A percentile compares a stretch with the other conserved stretches of the same genome.
Evolutionary conservation across 2,113 vertebrate genomes (phyloP).

Genomic region (Oreochromis aureus): DNA sequence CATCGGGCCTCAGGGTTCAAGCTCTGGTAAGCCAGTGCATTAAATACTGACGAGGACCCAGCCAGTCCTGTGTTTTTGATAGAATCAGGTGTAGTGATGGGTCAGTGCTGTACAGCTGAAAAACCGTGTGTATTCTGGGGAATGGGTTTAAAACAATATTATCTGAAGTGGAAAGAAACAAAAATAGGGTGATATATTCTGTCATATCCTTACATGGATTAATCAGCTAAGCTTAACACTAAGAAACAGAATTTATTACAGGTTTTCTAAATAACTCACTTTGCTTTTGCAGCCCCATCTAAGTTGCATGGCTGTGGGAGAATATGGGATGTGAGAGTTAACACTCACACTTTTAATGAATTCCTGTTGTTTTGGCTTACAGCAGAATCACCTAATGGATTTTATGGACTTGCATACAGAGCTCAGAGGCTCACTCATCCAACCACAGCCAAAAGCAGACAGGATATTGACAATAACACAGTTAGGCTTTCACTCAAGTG

Average conservation of each 20-base stretch:
- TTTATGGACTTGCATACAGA: slow-evolving; percentile 38
- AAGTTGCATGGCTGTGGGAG: not conserved
- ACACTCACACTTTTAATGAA: slow-evolving; percentile 43
- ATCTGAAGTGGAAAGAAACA: not conserved
- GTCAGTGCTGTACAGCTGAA: not conserved
- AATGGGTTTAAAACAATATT: not conserved
- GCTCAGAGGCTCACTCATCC: not conserved
- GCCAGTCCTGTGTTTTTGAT: not conserved
- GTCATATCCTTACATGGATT: not conserved
- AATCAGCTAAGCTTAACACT: not conserved
- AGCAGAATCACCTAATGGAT: slow-evolving; percentile 29
- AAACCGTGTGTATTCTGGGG: not conserved
- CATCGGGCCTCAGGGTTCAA: not conserved
- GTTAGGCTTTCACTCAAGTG: slow-evolving; percentile 23
- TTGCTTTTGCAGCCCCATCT: not conserved
- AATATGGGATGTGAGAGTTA: slow-evolving; percentile 18
- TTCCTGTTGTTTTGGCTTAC: slow-evolving; percentile 54
- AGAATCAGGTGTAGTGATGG: not conserved
- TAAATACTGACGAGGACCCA: not conserved
- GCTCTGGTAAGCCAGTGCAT: not conserved
- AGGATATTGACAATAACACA: slow-evolving; percentile 58
- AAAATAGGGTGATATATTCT: not conserved
- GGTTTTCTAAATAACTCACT: not conserved
- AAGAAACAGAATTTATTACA: not conserved
- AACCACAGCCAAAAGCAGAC: slow-evolving; percentile 38